Percentiles rank a stretch among this genome's conserved stretches.
These are phyloP conservation scores for Leptinotarsa juncta DNA, from an alignment of 2,888 invertebrate species.

Conservation along the genomic window DNA sequence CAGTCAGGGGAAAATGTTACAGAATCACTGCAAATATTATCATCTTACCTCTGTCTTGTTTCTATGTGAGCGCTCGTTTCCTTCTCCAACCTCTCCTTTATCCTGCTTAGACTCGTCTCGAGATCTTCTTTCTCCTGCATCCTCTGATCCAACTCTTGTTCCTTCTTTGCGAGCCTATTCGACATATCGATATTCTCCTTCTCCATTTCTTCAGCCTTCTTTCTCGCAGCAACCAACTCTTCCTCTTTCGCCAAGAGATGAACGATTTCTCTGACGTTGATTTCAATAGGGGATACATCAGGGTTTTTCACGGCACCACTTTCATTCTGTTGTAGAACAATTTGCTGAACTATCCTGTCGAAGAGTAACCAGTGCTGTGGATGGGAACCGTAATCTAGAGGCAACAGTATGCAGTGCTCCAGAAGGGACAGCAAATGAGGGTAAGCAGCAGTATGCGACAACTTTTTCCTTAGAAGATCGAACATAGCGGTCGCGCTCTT, in stretches of 20 bases:
- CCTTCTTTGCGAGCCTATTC: constrained; percentile 88
- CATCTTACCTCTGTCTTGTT: constrained; percentile 73
- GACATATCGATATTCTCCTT: constrained; percentile 90
- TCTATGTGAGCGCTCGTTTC: constrained; percentile 90
- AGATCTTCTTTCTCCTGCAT: constrained; percentile 93
- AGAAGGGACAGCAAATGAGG: constrained; percentile 91
- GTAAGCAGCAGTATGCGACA: constrained; percentile 93
- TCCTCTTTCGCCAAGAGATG: constrained; percentile 93
- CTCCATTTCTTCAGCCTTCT: constrained; percentile 88
- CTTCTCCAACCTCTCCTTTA: constrained; percentile 89
- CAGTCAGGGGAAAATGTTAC: no score
- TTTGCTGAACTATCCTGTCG: constrained; percentile 93
- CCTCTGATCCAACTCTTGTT: constrained; percentile 90
- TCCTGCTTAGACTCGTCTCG: constrained; percentile 80
- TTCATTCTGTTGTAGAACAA: constrained; percentile 81
- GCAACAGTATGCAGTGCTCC: constrained; percentile 87
- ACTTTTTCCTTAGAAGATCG: constrained; percentile 86
- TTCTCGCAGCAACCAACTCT: constrained; percentile 87
- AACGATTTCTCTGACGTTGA: constrained; percentile 92
- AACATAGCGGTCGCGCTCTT: constrained; percentile 95
- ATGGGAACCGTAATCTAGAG: constrained; percentile 86
- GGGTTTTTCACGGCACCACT: constrained; percentile 73
- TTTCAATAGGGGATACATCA: constrained; percentile 86
- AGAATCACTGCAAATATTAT: no score
- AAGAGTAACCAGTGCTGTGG: constrained; percentile 94